Percentiles rank a stretch among this genome's conserved stretches.
Evolutionary conservation across 2,888 invertebrate genomes (phyloP).

Genomic region (Baronia brevicornis): DNA sequence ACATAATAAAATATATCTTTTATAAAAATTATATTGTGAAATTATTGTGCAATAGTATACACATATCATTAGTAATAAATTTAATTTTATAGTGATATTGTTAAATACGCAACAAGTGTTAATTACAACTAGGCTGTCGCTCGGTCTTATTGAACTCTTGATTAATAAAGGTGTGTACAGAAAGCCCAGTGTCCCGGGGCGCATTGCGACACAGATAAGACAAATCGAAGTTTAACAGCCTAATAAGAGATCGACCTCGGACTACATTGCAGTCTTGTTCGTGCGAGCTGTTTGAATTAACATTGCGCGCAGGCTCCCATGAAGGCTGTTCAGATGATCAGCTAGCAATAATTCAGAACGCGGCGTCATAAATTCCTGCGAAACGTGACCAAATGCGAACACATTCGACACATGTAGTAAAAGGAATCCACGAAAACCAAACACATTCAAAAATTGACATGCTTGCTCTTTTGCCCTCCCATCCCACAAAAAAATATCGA

Average conservation of each 20-base stretch:
- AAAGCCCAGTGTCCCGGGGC: slow-evolving; percentile 18
- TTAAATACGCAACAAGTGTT: neutral
- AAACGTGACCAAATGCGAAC: slow-evolving; percentile 4
- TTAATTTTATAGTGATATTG: no score
- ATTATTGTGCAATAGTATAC: no score
- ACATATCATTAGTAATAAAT: no score
- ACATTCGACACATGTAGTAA: no score
- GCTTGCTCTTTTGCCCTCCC: neutral
- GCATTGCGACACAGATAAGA: slow-evolving; percentile 26
- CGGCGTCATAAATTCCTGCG: slow-evolving; percentile 9
- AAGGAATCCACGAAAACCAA: no score
- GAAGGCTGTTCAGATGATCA: slow-evolving; percentile 15
- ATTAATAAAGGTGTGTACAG: slow-evolving; percentile 21
- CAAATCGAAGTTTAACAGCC: slow-evolving; percentile 28
- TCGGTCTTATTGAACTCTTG: slow-evolving; percentile 21
- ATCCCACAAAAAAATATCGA: neutral
- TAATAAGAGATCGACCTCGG: slow-evolving; percentile 30
- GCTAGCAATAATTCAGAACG: slow-evolving; percentile 14
- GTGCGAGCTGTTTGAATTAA: slow-evolving; percentile 28
- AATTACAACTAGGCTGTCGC: slow-evolving; percentile 1
- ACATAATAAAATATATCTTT: no score
- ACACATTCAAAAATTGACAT: no score
- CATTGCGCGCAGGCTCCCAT: slow-evolving; percentile 11
- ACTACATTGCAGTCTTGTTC: slow-evolving; percentile 27
- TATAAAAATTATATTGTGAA: no score